These are phyloP conservation scores for Brassicogethes aeneus DNA, from an alignment of 2,888 invertebrate species.

Conservation along the genomic window DNA sequence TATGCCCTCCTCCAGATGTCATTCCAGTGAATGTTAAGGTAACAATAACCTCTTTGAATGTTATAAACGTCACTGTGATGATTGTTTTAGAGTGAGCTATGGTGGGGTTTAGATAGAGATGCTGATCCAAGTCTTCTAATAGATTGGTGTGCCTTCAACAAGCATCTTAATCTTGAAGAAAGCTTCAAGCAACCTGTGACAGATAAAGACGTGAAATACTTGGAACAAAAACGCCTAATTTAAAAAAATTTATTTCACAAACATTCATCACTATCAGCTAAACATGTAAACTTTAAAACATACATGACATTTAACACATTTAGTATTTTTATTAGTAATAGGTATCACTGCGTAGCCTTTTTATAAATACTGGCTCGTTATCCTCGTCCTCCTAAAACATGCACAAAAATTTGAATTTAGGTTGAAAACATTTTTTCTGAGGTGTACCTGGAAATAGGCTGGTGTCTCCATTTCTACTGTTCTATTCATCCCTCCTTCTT, in stretches of 20 bases:
- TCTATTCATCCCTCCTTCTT: constrained; percentile 59
- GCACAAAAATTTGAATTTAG: no score
- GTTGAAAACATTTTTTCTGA: no score
- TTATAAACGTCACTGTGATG: no score
- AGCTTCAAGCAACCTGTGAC: constrained; percentile 28
- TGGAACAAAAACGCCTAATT: constrained; percentile 13
- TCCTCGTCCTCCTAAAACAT: constrained; percentile 35
- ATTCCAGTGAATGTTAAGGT: constrained; percentile 46
- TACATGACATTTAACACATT: background rate
- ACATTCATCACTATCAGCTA: no score
- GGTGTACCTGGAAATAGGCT: constrained; percentile 32
- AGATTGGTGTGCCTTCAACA: constrained; percentile 44
- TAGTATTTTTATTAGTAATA: constrained; percentile 26
- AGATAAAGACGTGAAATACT: constrained; percentile 15
- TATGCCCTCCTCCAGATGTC: constrained; percentile 43
- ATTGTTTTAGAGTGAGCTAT: constrained; percentile 40
- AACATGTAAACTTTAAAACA: background rate
- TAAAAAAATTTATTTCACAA: no score
- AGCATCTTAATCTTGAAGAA: constrained; percentile 40
- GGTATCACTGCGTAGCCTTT: constrained; percentile 35
- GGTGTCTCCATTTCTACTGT: constrained; percentile 43
- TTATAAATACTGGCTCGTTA: constrained; percentile 40
- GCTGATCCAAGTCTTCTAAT: constrained; percentile 36
- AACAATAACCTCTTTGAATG: no score
- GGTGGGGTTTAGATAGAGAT: constrained; percentile 41